A percentile compares a stretch with the other conserved stretches of the same genome.
These are phyloP conservation scores for Sesia bembeciformis DNA, from an alignment of 2,888 invertebrate species.

Conservation along the genomic window DNA sequence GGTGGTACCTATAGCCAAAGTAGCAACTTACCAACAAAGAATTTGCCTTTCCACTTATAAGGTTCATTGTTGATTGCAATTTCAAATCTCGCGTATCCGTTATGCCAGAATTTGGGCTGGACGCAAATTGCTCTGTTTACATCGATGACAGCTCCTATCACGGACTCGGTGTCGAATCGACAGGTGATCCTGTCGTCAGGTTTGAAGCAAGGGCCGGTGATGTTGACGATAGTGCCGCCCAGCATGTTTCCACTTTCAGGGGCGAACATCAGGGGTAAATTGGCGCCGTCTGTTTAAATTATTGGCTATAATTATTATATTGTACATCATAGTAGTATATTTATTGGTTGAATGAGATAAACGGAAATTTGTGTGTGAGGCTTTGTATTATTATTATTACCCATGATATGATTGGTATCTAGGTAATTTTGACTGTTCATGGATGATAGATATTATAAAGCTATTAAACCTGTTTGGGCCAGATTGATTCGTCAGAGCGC, in stretches of 20 bases:
- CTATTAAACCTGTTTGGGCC: too few relatives aligned
- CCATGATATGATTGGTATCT: too few relatives aligned
- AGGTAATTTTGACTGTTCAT: too few relatives aligned
- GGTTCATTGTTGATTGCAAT: conserved; percentile 88
- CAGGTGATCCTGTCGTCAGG: conserved; percentile 84
- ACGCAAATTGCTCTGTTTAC: conserved; percentile 91
- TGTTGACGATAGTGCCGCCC: conserved; percentile 96
- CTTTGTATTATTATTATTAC: too few relatives aligned
- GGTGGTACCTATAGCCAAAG: too few relatives aligned
- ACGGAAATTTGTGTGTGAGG: neutral
- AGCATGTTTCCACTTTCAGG: conserved; percentile 98
- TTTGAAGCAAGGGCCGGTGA: conserved; percentile 95
- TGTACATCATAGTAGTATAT: neutral
- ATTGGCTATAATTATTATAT: too few relatives aligned
- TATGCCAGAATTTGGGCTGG: conserved; percentile 89
- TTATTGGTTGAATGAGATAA: neutral
- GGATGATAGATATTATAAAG: too few relatives aligned
- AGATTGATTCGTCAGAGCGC: neutral
- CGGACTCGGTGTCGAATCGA: conserved; percentile 87
- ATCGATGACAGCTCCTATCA: conserved; percentile 84
- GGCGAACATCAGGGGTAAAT: conserved; percentile 88
- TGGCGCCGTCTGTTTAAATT: conserved; percentile 78
- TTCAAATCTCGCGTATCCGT: conserved; percentile 91
- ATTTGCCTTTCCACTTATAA: conserved; percentile 92
- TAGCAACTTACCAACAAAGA: conserved; percentile 85